Evolutionary conservation across 2,888 invertebrate genomes (phyloP), one percentile per base, ranked within the genome.

Genomic region (Phlogophora meticulosa): DNA sequence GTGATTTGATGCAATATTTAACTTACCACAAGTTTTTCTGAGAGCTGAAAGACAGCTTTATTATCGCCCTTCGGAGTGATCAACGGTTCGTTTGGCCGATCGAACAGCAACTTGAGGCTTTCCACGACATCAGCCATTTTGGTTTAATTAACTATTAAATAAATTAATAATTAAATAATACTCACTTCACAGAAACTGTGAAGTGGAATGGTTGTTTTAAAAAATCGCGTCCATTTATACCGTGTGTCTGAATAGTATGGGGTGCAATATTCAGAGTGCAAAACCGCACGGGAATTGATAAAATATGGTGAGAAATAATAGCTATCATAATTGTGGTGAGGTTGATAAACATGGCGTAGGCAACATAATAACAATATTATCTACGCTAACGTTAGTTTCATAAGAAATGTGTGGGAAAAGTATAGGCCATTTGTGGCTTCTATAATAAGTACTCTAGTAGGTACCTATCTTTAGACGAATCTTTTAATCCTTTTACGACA

Each of bases 21-120:
- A 28, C 96, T 96, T 92, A 97, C 97, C 96, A 97, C 86, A 80
- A 96, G 96, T 71, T 96, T 91, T 58, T 96, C 88, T 0, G 97
- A 96, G 7, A 97, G 95, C 74, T 97, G 96, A 76, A 97, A 97
- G 15, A 96, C 91, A 20, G 96, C 92, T 69, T 96, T 96, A 0
- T 95, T 82, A 0, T 97, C 96, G 15, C 97, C 96, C 84, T 97
- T 97, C 0, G 96, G 96, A 22, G 96, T 95, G 73, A 97, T 96
- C 62, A 97, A 87, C 0, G 97, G 95, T 85, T 97, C 97, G 38
- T 93, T 91, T 0, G 97, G 97, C 36, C 97, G 95, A 84, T 97
- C 97, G 83, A 96, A 96, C 69, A 97, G 88, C 61, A 95, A 87
- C 65, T 86, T 69, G 13, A 96, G 82, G 76, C 87, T 88, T n/a